Evolutionary conservation across 2,888 invertebrate genomes (phyloP).

Genomic region (Acleris holmiana): DNA sequence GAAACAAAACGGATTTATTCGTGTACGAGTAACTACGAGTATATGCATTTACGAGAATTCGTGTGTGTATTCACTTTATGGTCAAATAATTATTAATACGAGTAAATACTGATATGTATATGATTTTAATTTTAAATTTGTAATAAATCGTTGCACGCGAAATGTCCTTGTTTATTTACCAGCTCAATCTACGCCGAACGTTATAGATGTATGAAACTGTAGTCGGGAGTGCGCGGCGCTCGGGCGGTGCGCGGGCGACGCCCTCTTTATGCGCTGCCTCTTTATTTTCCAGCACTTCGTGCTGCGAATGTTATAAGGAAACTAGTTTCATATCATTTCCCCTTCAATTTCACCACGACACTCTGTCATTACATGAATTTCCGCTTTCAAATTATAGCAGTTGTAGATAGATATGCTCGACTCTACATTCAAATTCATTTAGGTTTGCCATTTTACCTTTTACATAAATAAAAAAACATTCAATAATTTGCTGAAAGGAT

Average conservation of each 20-base stretch:
- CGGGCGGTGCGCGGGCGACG: conserved; percentile 45
- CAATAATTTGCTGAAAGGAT: no score
- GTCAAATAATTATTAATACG: no score
- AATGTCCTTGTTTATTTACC: no score
- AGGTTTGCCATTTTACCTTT: background rate
- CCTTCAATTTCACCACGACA: conserved; percentile 37
- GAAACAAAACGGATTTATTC: background rate
- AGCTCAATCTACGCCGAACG: no score
- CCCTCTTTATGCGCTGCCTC: conserved; percentile 43
- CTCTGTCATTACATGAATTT: conserved; percentile 54
- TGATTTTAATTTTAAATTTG: no score
- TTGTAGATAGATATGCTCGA: conserved; percentile 55
- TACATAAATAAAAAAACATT: background rate
- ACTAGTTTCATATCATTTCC: conserved; percentile 60
- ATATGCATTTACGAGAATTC: no score
- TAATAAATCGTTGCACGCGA: no score
- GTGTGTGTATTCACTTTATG: no score
- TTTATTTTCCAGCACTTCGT: conserved; percentile 43
- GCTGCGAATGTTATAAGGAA: conserved; percentile 51
- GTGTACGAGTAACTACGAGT: background rate
- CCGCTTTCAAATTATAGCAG: conserved; percentile 52
- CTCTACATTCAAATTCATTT: conserved; percentile 51
- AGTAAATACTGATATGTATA: no score
- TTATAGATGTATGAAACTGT: background rate
- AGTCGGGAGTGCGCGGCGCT: conserved; percentile 15